Evolutionary conservation across 2,797 vertebrate genomes (phyloP).

Genomic region (Gadopsis marmoratus): DNA sequence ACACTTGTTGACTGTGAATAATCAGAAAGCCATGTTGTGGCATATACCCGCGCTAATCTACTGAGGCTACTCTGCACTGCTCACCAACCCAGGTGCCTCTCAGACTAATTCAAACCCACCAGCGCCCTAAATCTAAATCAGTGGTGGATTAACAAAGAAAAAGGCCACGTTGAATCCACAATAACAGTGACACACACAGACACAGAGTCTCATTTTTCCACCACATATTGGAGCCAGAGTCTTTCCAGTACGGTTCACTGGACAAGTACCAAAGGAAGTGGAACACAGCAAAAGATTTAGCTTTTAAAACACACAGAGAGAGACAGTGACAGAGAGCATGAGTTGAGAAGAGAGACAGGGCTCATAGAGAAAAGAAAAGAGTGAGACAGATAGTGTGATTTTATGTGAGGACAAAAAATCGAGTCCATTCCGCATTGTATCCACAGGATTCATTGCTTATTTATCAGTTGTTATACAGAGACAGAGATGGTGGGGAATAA

Average conservation of each 20-base stretch:
- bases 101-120: constrained; percentile 46
- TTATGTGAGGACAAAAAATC: constrained; percentile 59
- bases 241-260: constrained; percentile 41
- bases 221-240: constrained; percentile 24
- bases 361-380: constrained; percentile 21
- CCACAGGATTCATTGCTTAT: constrained; percentile 81
- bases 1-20: constrained; percentile 54
- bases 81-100: constrained; percentile 34
- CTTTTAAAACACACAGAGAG: constrained; percentile 30
- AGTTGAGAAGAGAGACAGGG: constrained; percentile 1
- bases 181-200: constrained; percentile 29
- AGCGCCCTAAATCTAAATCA: constrained; percentile 51
- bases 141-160: constrained; percentile 58
- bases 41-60: constrained; percentile 45
- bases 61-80: constrained; percentile 24
- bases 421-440: constrained; percentile 71
- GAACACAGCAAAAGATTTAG: constrained; percentile 30
- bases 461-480: constrained; percentile 78
- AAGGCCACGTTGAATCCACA: constrained; percentile 60
- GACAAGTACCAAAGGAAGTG: constrained; percentile 44
- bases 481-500: constrained; percentile 72
- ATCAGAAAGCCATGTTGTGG: constrained; percentile 40
- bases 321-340: background rate
- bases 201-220: constrained; percentile 13
- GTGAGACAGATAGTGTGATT: constrained; percentile 42